Base-by-base conservation (phyloP, 92 coral and sea anemone genomes). In the Hydrozoanthus gracilis region DNA sequence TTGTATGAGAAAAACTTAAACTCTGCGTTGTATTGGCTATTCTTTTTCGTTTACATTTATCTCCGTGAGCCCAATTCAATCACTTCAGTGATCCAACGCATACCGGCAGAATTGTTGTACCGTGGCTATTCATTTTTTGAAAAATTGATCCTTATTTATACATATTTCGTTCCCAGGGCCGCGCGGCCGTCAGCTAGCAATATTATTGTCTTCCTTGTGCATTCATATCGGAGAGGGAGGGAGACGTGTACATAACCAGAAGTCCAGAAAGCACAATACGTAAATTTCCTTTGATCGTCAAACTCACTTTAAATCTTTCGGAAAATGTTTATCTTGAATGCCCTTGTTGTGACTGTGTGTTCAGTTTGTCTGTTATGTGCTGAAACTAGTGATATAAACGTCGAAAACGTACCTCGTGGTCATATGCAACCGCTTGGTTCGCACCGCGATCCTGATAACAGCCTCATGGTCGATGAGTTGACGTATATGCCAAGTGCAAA, bases 351-450 rank as follows among this genome's bases (percentile, higher is more conserved):
- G 4, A 66, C 69, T 4, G 46, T 80, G 16, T 65, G 58, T 62
- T 64, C 39, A 27, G 39, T 62, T 45, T 50, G 64, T 44, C 72
- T 74, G 73, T 62, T 80, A 18, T 66, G 61, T 44, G 71, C 48
- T 8, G 85, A 66, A 16, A 80, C 17, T 80, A 47, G 60, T 64
- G 74, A 80, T 44, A 49, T 80, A 47, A 80, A 80, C 85, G 16
- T 80, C 46, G 73, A 80, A 16, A 76, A 1, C 6, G 14, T 92
- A 47, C 98, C 98, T 3, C 90, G 89, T n/a, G 98, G 98, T 27
- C 98, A 96, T 90, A 76, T 95, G 70, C 60, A 93, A 78, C 96
- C 96, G 7, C 86, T 96, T 0, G 99, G 99, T 3, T 82, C 94
- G 16, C 99, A 96, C 55, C 88, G 98, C 44, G 93, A 92, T 4